Conservation (phyloP, 2,888 invertebrate species). For the Cantharis flavilabris region DNA sequence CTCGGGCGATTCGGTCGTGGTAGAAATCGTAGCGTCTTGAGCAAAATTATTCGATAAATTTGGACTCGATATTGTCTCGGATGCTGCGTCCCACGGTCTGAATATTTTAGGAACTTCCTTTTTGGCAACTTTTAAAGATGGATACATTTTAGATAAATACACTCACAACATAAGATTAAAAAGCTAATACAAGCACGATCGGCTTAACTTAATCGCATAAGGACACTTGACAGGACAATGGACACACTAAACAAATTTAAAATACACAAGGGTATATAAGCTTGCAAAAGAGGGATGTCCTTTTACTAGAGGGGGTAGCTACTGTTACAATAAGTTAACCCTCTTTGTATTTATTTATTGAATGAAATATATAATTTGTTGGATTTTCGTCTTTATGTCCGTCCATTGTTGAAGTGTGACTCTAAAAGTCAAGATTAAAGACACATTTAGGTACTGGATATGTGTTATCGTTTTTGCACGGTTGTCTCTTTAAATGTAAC, state of each 20-base stretch:
- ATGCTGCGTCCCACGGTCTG: conserved; percentile 39
- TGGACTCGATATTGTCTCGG: background rate
- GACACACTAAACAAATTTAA: conserved; percentile 51
- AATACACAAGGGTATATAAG: conserved; percentile 50
- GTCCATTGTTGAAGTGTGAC: conserved; percentile 29
- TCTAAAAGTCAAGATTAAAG: conserved; percentile 41
- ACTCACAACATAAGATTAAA: conserved; percentile 21
- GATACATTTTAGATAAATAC: conserved; percentile 16
- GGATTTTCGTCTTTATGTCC: conserved; percentile 45
- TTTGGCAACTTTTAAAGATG: conserved; percentile 5
- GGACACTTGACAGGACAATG: conserved; percentile 46
- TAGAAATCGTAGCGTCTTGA: conserved; percentile 64
- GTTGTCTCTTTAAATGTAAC: conserved; percentile 48
- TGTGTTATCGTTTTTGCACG: conserved; percentile 52
- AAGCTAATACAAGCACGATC: conserved; percentile 20
- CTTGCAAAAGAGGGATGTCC: conserved; percentile 48
- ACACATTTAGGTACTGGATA: conserved; percentile 34
- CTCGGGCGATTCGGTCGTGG: conserved; percentile 54
- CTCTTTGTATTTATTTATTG: conserved; percentile 52
- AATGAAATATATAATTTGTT: conserved; percentile 51
- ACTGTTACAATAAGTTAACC: conserved; percentile 53
- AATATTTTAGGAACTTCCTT: conserved; percentile 37
- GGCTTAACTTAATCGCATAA: conserved; percentile 28
- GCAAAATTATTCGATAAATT: conserved; percentile 45
- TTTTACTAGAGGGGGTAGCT: conserved; percentile 51